phyloP scores from a whole-genome alignment of 1,140 invertebrate genomes.

The Drosophila elegans region DNA sequence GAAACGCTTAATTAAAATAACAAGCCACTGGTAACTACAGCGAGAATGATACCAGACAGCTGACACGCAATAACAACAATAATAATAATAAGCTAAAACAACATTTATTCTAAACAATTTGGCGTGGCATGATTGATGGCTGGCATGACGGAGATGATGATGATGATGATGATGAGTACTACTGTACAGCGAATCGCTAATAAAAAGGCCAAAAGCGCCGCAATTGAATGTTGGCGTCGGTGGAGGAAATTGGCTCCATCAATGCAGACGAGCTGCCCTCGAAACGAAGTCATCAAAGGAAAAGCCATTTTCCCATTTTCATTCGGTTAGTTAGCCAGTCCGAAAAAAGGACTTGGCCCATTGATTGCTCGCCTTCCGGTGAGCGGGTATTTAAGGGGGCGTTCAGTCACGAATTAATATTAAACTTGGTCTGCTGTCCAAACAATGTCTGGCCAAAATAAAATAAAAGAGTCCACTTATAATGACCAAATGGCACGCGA shows the following conservation, averaged over 20 bases:
- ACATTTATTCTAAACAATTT: conserved; percentile 66
- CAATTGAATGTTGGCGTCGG: conserved; percentile 39
- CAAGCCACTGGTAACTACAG: conserved; percentile 53
- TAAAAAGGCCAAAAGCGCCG: conserved; percentile 55
- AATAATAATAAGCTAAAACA: conserved; percentile 43
- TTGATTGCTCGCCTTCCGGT: conserved; percentile 53
- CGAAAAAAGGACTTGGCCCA: conserved; percentile 19
- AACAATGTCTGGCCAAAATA: conserved; percentile 43
- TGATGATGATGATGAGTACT: conserved; percentile 47
- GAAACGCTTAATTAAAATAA: conserved; percentile 80
- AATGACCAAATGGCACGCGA: conserved; percentile 68
- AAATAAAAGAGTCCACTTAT: conserved; percentile 45
- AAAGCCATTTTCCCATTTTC: conserved; percentile 47
- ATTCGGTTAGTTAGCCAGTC: conserved; percentile 44
- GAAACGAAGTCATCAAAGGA: conserved; percentile 66
- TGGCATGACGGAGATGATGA: conserved; percentile 38
- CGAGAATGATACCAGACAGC: conserved; percentile 43
- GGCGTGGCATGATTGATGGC: conserved; percentile 67
- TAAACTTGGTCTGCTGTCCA: conserved; percentile 62
- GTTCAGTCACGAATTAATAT: conserved; percentile 70
- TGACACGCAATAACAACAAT: conserved; percentile 67
- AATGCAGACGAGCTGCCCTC: conserved; percentile 10
- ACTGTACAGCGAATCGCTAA: conserved; percentile 39
- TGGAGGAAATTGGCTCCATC: conserved; percentile 29
- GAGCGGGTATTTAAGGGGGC: conserved; percentile 12